phyloP scores from a whole-genome alignment of 2,797 vertebrate genomes.

The Melopsittacus undulatus region DNA sequence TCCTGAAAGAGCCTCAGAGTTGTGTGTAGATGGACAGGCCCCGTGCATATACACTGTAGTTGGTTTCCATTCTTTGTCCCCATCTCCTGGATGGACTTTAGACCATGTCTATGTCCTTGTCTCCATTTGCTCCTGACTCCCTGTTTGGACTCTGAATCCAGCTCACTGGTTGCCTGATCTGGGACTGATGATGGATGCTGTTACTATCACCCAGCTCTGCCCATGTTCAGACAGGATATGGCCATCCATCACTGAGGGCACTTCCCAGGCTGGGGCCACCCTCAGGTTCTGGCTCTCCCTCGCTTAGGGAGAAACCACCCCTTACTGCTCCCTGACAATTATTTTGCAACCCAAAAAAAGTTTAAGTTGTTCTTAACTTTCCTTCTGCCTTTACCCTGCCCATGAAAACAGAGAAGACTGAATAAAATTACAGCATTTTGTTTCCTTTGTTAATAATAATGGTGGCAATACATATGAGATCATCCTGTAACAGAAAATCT shows the following conservation, averaged over 20 bases:
- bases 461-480: neutral
- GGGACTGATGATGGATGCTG: neutral
- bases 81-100: neutral
- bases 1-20: neutral
- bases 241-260: neutral
- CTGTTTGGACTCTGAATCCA: neutral
- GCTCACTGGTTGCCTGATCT: neutral
- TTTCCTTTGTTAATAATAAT: neutral
- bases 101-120: neutral
- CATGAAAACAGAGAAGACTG: neutral
- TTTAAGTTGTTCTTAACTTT: neutral
- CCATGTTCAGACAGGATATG: neutral
- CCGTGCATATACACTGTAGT: neutral
- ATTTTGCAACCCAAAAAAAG: neutral
- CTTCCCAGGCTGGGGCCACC: neutral
- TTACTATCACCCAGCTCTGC: neutral
- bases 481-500: neutral
- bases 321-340: neutral
- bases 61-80: neutral
- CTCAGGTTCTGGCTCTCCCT: neutral
- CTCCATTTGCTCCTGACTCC: neutral
- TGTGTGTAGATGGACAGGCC: neutral
- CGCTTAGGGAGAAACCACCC: neutral
- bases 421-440: neutral
- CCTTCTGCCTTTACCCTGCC: neutral